Percentiles rank a stretch among this genome's conserved stretches.
Evolutionary conservation across 2,888 invertebrate genomes (phyloP).

Genomic region (Andrena marginata): DNA sequence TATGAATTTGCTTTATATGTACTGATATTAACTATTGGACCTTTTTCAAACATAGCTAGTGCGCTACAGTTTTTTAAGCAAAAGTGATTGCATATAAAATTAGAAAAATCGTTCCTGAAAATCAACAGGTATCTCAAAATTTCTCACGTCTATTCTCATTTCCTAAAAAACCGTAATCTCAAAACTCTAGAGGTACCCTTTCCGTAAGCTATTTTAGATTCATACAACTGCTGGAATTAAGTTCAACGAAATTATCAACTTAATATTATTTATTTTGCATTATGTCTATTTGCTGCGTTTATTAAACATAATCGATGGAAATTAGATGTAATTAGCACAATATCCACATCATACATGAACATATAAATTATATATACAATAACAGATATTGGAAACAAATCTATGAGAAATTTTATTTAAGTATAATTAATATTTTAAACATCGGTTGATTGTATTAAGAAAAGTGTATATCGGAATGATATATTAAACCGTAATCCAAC

Average conservation of each 20-base stretch:
- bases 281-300: slow-evolving; percentile 26
- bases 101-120: slow-evolving; percentile 11
- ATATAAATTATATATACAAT: slow-evolving; percentile 41
- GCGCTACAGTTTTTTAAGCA: neutral
- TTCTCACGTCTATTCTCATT: neutral
- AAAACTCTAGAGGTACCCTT: neutral
- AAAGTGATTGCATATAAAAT: slow-evolving; percentile 33
- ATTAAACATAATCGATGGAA: slow-evolving; percentile 26
- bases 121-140: slow-evolving; percentile 2
- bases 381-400: slow-evolving; percentile 29
- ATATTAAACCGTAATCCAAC: slow-evolving; percentile 24
- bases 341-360: slow-evolving; percentile 35
- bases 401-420: slow-evolving; percentile 14
- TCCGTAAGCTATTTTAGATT: neutral
- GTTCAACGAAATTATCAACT: slow-evolving; percentile 16
- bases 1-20: slow-evolving; percentile 29
- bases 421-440: slow-evolving; percentile 15
- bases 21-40: slow-evolving; percentile 48
- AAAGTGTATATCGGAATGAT: slow-evolving; percentile 9
- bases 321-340: slow-evolving; percentile 19
- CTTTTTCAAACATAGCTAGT: slow-evolving; percentile 37
- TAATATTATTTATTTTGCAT: slow-evolving; percentile 36
- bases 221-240: slow-evolving; percentile 8
- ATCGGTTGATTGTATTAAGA: slow-evolving; percentile 15
- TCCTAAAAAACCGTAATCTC: slow-evolving; percentile 4